Evolutionary conservation across 1,140 invertebrate species (phyloP), one percentile per base, ranked within the genome.

Genomic region (Listronotus oregonensis): DNA sequence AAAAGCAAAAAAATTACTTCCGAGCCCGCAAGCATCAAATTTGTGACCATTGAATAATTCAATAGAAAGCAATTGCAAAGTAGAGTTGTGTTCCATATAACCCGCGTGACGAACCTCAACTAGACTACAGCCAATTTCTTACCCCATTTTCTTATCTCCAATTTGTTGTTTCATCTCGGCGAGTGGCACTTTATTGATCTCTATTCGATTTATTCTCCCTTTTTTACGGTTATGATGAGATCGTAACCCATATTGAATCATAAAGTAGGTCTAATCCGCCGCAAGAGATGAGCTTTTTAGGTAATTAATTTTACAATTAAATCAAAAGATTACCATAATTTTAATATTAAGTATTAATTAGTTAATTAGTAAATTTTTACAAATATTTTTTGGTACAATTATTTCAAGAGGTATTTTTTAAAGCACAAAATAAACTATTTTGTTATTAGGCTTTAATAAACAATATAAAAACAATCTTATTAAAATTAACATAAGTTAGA

Each of bases 161-260:
- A 66, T 66, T 66, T 66, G 56, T 66, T 66, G 64, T 66, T 66
- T 66, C 64, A 66, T 66, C 64, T 66, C 40, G 64, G 39, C 64
- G 64, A 66, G 64, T 66, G 64, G 37, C 64, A 50, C 47, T 65
- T 65, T 65, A 65, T 65, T 56, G 63, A 65, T 65, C 55, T 37
- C 46, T 34, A 43, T 66, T 58, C 64, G 64, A 66, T 66, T 66
- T 60, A 42, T 51, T 44, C 50, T 32, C 56, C 37, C 18, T 43
- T 31, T 50, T 66, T 66, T 66, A 44, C 56, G 56, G 43, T 58
- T 58, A 58, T 58, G 56, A 58, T 42, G 56, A 42, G 39, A 40
- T 49, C 46, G 31, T 58, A 44, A 58, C 42, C 46, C 42, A 47
- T 58, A 56, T 56, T 56, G 54, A 37, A 56, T 37, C 34, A 42